Evolutionary conservation across 2,113 vertebrate genomes (phyloP).

Genomic region (Acanthisitta chloris): DNA sequence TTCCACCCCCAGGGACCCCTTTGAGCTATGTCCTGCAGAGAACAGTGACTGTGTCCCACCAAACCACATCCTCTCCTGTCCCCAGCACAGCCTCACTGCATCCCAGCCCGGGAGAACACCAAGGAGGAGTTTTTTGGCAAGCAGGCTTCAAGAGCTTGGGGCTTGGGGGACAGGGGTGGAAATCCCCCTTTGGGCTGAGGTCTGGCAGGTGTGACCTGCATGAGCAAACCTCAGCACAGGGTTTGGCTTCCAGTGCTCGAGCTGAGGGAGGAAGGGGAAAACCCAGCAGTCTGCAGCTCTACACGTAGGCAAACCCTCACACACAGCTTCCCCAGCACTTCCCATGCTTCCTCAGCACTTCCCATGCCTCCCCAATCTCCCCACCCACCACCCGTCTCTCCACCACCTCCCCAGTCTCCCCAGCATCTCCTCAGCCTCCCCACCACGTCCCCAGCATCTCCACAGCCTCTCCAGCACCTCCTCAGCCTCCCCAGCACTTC

Average conservation of each 20-base stretch:
- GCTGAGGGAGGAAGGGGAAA: not conserved
- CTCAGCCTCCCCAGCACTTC: too few relatives aligned
- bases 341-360: not conserved
- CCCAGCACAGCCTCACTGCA: not conserved
- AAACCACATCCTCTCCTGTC: not conserved
- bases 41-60: rapidly evolving
- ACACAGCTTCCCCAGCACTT: not conserved
- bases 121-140: not conserved
- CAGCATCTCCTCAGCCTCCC: too few relatives aligned
- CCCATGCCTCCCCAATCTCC: not conserved
- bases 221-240: not conserved
- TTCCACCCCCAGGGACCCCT: not conserved
- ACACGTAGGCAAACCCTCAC: rapidly evolving
- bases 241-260: rapidly evolving
- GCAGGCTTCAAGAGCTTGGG: not conserved
- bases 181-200: not conserved
- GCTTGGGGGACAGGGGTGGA: not conserved
- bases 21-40: rapidly evolving
- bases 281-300: not conserved
- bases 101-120: not conserved
- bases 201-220: not conserved
- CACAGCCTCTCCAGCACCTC: too few relatives aligned
- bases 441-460: too few relatives aligned
- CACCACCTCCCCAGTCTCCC: too few relatives aligned
- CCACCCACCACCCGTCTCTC: too few relatives aligned